Percentiles rank a stretch among this genome's conserved stretches.
These are phyloP conservation scores for Macaria liturata DNA, from an alignment of 2,888 invertebrate species.

Conservation along the genomic window DNA sequence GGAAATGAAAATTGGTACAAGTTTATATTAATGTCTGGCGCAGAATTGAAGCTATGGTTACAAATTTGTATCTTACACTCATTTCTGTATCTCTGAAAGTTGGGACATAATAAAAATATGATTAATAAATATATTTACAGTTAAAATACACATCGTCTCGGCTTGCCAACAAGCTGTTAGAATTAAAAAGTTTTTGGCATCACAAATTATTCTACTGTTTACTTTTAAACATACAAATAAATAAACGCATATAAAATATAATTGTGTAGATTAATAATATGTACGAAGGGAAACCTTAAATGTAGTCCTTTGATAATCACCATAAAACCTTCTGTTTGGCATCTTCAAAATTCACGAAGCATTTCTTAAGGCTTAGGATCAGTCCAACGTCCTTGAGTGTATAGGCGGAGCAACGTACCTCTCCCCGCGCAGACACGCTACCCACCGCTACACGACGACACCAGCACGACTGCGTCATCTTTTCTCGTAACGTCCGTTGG, in stretches of 20 bases:
- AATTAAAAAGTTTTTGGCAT: too few species aligned
- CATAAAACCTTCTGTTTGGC: neutral
- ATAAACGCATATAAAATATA: neutral
- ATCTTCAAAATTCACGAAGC: neutral
- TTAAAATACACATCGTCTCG: too few species aligned
- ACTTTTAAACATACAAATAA: neutral
- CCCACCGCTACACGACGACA: too few species aligned
- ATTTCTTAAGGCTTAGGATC: too few species aligned
- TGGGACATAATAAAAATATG: too few species aligned
- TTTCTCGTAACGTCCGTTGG: neutral
- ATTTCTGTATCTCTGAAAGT: too few species aligned
- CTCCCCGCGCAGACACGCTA: too few species aligned
- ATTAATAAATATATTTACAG: too few species aligned
- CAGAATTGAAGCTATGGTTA: slow-evolving; percentile 8
- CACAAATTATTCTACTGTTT: neutral
- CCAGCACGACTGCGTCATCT: neutral
- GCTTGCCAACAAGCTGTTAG: too few species aligned
- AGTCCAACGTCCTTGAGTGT: too few species aligned
- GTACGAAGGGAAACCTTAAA: neutral
- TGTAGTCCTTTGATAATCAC: neutral
- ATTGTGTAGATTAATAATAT: neutral
- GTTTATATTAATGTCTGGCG: slow-evolving; percentile 29
- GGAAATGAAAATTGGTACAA: slow-evolving; percentile 61
- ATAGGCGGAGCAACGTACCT: too few species aligned
- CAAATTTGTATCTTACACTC: neutral